Percentiles rank a stretch among this genome's conserved stretches.
Conservation (phyloP, 2,888 invertebrate species). For the Catocala nupta region DNA sequence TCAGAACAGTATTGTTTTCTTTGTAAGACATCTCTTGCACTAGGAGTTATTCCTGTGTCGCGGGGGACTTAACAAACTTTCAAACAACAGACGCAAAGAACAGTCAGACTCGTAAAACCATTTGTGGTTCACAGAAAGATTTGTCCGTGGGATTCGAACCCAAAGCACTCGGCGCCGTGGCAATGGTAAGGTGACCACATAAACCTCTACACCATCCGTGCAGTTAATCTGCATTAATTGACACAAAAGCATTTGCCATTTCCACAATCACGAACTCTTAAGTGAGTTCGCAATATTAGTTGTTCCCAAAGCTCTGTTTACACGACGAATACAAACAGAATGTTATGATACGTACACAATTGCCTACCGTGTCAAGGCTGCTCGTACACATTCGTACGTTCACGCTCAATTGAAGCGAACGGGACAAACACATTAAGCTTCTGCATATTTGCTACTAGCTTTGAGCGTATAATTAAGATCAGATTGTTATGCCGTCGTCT, state of each 20-base stretch:
- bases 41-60: too few species aligned
- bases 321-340: constrained; percentile 9
- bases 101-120: too few species aligned
- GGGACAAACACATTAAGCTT: constrained; percentile 21
- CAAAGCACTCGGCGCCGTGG: too few species aligned
- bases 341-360: constrained; percentile 14
- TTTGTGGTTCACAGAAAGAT: not conserved
- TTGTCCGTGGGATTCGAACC: not conserved
- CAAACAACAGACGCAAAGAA: too few species aligned
- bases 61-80: too few species aligned
- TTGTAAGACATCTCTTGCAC: too few species aligned
- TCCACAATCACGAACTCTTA: not conserved
- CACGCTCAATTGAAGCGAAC: constrained; percentile 20
- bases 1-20: too few species aligned
- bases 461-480: constrained; percentile 2
- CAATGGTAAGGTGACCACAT: too few species aligned
- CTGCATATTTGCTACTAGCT: constrained; percentile 12
- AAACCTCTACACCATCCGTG: too few species aligned
- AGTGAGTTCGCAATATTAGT: constrained; percentile 7
- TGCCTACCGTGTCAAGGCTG: constrained; percentile 25
- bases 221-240: not conserved
- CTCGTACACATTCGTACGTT: constrained; percentile 11
- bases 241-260: not conserved
- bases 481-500: not conserved
- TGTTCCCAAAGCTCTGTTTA: constrained; percentile 16